A percentile compares a stretch with the other conserved stretches of the same genome.
Conservation (phyloP, 2,797 vertebrate genomes). For the Euthynnus affinis region DNA sequence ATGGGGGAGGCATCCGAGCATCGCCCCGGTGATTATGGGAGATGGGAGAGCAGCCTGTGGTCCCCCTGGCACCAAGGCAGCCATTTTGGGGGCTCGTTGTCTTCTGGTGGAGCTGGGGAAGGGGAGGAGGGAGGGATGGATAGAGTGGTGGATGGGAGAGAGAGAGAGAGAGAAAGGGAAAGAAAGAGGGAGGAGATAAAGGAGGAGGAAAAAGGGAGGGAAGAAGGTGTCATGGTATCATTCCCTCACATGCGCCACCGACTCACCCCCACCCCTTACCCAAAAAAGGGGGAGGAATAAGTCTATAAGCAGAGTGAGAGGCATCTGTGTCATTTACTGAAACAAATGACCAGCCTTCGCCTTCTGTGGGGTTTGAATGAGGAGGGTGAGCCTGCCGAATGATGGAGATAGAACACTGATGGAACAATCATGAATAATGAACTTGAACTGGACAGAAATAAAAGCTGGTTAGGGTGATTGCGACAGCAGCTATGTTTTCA, state of each 20-base stretch:
- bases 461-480: conserved; percentile 71
- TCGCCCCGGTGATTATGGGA: conserved; percentile 97
- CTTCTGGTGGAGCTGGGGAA: conserved; percentile 62
- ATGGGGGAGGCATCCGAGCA: conserved; percentile 95
- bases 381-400: conserved; percentile 71
- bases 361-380: conserved; percentile 76
- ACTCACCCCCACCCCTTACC: conserved; percentile 62
- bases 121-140: conserved; percentile 33
- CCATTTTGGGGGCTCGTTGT: conserved; percentile 88
- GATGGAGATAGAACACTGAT: conserved; percentile 82
- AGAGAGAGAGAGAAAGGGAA: not conserved
- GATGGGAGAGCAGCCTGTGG: conserved; percentile 91
- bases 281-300: conserved; percentile 73
- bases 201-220: conserved; percentile 73
- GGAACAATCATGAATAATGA: conserved; percentile 85
- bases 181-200: conserved; percentile 65
- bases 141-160: conserved; percentile 46
- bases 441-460: conserved; percentile 79
- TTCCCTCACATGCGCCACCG: conserved; percentile 80
- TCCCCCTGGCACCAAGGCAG: conserved; percentile 96
- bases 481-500: conserved; percentile 54
- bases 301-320: conserved; percentile 83
- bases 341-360: conserved; percentile 80
- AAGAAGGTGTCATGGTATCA: conserved; percentile 83
- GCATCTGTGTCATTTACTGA: conserved; percentile 87